These are phyloP conservation scores for Mus spicilegus DNA, from an alignment of 2,113 vertebrate genomes.

Conservation along the genomic window DNA sequence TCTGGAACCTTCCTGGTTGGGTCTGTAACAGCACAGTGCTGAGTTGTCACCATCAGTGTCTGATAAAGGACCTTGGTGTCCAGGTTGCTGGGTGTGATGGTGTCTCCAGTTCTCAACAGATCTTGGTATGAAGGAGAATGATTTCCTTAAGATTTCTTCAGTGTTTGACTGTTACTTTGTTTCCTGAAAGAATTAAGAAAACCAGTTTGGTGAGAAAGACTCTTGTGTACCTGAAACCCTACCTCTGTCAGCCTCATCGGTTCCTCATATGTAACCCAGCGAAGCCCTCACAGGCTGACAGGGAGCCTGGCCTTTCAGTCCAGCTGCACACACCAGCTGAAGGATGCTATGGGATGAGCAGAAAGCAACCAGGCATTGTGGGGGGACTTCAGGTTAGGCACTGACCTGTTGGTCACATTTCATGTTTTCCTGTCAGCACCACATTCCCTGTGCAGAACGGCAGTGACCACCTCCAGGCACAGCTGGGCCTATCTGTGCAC, in stretches of 20 bases:
- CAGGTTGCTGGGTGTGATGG: neutral
- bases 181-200: slow-evolving; percentile 83
- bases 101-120: neutral
- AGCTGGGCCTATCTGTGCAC: neutral
- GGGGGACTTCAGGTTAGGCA: neutral
- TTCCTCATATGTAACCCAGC: rapidly evolving
- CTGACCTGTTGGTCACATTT: neutral
- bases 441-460: neutral
- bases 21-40: neutral
- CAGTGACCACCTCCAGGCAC: neutral
- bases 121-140: slow-evolving; percentile 13
- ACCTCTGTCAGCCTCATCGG: neutral
- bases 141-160: slow-evolving; percentile 83
- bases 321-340: neutral
- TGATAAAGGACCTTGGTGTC: neutral
- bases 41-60: neutral
- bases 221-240: too few species aligned
- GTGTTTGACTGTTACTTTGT: slow-evolving; percentile 84
- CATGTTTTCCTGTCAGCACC: rapidly evolving
- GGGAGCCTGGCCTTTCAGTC: rapidly evolving
- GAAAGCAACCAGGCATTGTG: neutral
- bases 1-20: neutral
- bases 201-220: neutral
- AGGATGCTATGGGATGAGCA: neutral
- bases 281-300: rapidly evolving